phyloP scores from a whole-genome alignment of 2,113 vertebrate species.

The Eurypyga helias region DNA sequence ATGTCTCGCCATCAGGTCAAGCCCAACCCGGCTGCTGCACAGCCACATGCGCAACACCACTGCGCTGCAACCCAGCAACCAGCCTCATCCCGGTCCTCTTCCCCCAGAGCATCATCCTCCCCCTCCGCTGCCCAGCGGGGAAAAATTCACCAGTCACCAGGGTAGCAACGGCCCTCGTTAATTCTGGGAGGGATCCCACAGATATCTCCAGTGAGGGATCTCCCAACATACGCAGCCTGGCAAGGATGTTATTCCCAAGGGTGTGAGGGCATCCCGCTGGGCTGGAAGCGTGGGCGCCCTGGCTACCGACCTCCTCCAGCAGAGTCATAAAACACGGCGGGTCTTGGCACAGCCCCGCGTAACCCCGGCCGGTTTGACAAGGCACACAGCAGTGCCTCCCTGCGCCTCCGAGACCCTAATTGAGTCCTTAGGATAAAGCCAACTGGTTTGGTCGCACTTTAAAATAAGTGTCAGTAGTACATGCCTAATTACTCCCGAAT shows the following conservation, averaged over 20 bases:
- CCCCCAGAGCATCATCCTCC: not conserved
- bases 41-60: rapidly evolving
- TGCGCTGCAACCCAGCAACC: not conserved
- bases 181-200: not conserved
- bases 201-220: not conserved
- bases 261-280: rapidly evolving
- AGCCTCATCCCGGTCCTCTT: not conserved
- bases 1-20: not conserved
- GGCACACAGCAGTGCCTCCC: not conserved
- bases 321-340: not conserved
- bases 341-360: not conserved
- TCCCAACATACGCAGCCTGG: rapidly evolving
- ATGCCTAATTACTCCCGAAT: conserved; percentile 80
- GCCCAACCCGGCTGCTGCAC: rapidly evolving
- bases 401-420: not conserved
- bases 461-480: conserved; percentile 77
- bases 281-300: not conserved
- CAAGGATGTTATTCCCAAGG: not conserved
- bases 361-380: not conserved
- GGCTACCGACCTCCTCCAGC: not conserved
- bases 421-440: conserved; percentile 65
- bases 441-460: conserved; percentile 65
- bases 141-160: not conserved
- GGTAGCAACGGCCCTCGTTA: not conserved
- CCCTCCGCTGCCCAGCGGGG: not conserved